These are phyloP conservation scores for Dastarcus helophoroides DNA, from an alignment of 2,888 invertebrate species.

Conservation along the genomic window DNA sequence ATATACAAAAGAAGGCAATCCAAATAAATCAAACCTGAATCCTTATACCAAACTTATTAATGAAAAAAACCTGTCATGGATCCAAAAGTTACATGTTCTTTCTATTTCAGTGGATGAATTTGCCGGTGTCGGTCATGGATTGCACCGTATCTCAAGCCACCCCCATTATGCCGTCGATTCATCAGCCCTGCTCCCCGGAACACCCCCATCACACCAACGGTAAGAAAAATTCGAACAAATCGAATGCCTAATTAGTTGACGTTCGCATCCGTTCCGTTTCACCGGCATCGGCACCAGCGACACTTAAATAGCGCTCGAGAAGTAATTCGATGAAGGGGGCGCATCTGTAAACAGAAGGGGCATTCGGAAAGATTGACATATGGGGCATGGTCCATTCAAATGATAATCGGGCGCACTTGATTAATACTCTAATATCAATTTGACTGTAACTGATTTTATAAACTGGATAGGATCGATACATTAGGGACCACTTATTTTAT, in stretches of 20 bases:
- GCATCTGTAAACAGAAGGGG: slow-evolving; percentile 26
- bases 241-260: too few relatives aligned
- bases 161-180: slow-evolving; percentile 25
- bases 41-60: too few relatives aligned
- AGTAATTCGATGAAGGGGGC: slow-evolving; percentile 14
- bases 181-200: slow-evolving; percentile 30
- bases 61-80: too few relatives aligned
- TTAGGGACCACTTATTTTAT: too few relatives aligned
- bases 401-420: slow-evolving; percentile 33
- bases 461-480: slow-evolving; percentile 23
- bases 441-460: slow-evolving; percentile 35
- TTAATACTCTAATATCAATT: slow-evolving; percentile 34
- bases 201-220: slow-evolving; percentile 26
- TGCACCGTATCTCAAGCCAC: slow-evolving; percentile 25
- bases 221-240: slow-evolving; percentile 17
- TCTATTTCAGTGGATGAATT: slow-evolving; percentile 2
- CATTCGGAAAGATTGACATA: slow-evolving; percentile 28
- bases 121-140: slow-evolving; percentile 24
- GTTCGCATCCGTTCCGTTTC: too few relatives aligned
- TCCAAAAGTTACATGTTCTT: too few relatives aligned
- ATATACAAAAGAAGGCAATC: too few relatives aligned
- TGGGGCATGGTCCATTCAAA: slow-evolving; percentile 31
- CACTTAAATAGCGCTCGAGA: too few relatives aligned
- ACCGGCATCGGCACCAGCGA: too few relatives aligned
- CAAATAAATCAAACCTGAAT: too few relatives aligned